Conservation (phyloP, 2,113 vertebrate species). For the Tursiops truncatus region DNA sequence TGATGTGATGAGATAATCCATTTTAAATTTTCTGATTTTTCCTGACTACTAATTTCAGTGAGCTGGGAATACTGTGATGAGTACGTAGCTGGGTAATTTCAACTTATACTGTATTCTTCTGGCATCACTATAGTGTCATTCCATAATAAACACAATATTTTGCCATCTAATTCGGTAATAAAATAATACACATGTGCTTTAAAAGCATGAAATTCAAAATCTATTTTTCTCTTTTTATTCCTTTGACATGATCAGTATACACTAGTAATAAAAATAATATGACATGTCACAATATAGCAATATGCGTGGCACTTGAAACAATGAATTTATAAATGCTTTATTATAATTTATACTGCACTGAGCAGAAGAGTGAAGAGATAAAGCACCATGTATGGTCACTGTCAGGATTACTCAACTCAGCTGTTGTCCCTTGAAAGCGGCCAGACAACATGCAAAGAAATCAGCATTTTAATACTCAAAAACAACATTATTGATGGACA, state of each 20-base stretch:
- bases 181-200: constrained; percentile 10
- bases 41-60: not conserved
- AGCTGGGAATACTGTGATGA: not conserved
- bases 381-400: not conserved
- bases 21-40: constrained; percentile 24
- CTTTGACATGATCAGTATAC: not conserved
- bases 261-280: constrained; percentile 1
- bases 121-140: not conserved
- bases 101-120: not conserved
- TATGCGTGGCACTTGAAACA: not conserved
- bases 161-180: not conserved
- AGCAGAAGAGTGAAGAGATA: not conserved
- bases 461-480: not conserved
- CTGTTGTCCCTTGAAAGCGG: not conserved
- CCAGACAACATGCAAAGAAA: not conserved
- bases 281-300: not conserved
- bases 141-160: constrained; percentile 8
- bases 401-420: not conserved
- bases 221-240: not conserved
- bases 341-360: not conserved
- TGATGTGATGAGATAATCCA: not conserved
- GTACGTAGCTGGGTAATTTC: not conserved
- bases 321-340: not conserved
- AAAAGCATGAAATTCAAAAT: not conserved
- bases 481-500: constrained; percentile 2